Conservation (phyloP, 2,888 invertebrate genomes). For the Nomada lathburiana region DNA sequence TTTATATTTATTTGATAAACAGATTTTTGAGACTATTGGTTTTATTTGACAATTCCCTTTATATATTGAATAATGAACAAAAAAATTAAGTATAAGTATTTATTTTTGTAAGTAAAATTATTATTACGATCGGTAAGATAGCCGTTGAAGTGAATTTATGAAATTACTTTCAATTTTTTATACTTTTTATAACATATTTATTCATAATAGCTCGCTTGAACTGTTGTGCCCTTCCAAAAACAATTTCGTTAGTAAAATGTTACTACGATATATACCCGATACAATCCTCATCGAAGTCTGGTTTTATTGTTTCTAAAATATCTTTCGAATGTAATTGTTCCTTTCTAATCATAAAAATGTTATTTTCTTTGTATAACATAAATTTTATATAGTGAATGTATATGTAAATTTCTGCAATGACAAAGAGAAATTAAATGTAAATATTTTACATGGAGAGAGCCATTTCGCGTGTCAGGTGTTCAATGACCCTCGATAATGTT, state of each 20-base stretch:
- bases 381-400: conserved; percentile 2
- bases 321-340: background rate
- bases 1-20: conserved; percentile 52
- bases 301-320: conserved; percentile 1
- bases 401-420: conserved; percentile 8
- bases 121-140: conserved; percentile 15
- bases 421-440: conserved; percentile 25
- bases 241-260: conserved; percentile 1
- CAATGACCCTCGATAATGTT: background rate
- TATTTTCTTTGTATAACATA: conserved; percentile 17
- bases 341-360: background rate
- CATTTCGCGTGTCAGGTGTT: background rate
- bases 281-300: background rate
- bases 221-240: conserved; percentile 18
- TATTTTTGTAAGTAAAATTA: conserved; percentile 59
- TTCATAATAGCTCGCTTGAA: conserved; percentile 7
- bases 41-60: conserved; percentile 56
- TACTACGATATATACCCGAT: background rate
- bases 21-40: conserved; percentile 46
- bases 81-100: conserved; percentile 59
- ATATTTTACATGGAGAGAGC: conserved; percentile 12
- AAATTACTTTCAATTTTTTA: conserved; percentile 24
- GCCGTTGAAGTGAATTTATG: conserved; percentile 28
- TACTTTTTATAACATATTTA: conserved; percentile 24
- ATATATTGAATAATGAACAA: conserved; percentile 33